Conservation (phyloP, 2,113 vertebrate genomes). For the Rhinolophus ferrumequinum region DNA sequence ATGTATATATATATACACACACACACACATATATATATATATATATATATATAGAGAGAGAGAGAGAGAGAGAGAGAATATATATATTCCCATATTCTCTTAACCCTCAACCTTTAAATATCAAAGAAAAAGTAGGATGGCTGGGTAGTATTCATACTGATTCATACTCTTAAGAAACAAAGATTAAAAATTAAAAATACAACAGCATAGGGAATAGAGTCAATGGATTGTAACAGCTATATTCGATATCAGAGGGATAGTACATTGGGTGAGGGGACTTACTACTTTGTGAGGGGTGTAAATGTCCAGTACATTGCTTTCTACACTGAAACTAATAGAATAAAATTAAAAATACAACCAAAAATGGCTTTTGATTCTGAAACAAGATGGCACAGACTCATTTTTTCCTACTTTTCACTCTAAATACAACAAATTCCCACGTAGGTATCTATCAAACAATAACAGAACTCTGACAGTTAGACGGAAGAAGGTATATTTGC, state of each 20-base stretch:
- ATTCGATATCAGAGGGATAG: too few species aligned
- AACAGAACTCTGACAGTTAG: background rate
- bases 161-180: background rate
- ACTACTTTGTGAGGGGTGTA: too few species aligned
- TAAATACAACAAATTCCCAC: background rate
- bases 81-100: background rate
- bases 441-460: background rate
- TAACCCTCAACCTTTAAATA: background rate
- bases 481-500: background rate
- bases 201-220: too few species aligned
- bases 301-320: too few species aligned
- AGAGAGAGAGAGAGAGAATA: background rate
- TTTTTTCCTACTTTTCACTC: background rate
- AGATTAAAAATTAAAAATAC: conserved; percentile 32
- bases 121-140: conserved; percentile 1
- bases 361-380: background rate
- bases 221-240: too few species aligned
- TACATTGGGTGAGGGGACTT: too few species aligned
- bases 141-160: background rate
- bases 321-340: too few species aligned
- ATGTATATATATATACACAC: background rate
- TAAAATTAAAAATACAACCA: conserved; percentile 24
- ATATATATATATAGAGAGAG: too few species aligned
- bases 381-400: background rate
- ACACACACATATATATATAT: background rate